Evolutionary conservation across 2,888 invertebrate genomes (phyloP).

Genomic region (Nemoura dubitans): DNA sequence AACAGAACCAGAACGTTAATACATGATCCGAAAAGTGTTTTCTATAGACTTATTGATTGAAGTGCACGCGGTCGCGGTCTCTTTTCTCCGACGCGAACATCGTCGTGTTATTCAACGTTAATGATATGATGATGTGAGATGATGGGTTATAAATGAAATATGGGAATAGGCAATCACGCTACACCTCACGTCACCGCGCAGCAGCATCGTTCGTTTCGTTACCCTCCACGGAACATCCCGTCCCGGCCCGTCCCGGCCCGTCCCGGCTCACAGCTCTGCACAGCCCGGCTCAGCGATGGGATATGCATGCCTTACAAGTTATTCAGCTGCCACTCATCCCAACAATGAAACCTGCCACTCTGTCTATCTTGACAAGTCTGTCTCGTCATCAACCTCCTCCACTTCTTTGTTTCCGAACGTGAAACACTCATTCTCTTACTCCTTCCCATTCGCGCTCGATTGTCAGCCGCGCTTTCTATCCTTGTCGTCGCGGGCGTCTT

Average conservation of each 20-base stretch:
- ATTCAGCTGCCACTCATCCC: constrained; percentile 59
- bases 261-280: not conserved
- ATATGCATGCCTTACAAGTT: constrained; percentile 51
- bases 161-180: constrained; percentile 35
- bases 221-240: constrained; percentile 1
- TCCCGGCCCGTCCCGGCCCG: too few species aligned
- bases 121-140: constrained; percentile 41
- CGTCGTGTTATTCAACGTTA: constrained; percentile 34
- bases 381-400: constrained; percentile 40
- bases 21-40: not conserved
- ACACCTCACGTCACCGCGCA: constrained; percentile 29
- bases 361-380: constrained; percentile 48
- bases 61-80: constrained; percentile 28
- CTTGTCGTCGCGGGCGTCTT: constrained; percentile 4
- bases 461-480: constrained; percentile 36
- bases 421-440: constrained; percentile 34
- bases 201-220: constrained; percentile 16
- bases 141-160: constrained; percentile 38
- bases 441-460: constrained; percentile 13
- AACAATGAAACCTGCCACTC: constrained; percentile 60
- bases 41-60: constrained; percentile 31
- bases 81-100: not conserved
- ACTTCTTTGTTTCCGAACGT: constrained; percentile 36
- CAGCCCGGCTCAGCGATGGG: constrained; percentile 10
- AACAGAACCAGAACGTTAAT: not conserved